Evolutionary conservation across 2,797 vertebrate species (phyloP).

Genomic region (Xerus rutilus): DNA sequence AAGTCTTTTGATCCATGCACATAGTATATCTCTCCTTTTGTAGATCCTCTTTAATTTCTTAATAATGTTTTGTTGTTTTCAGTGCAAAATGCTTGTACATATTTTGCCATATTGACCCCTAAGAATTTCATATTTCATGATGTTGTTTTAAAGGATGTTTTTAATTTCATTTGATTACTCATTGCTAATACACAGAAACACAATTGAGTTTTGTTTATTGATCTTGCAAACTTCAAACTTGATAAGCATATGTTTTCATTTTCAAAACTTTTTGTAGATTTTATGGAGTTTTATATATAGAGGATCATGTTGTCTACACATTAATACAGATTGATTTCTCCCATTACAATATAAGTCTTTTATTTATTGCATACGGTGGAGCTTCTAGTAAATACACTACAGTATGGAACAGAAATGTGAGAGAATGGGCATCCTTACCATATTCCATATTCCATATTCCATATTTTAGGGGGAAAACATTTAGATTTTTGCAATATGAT

Average conservation of each 20-base stretch:
- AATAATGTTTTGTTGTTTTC: neutral
- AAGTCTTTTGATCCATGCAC: neutral
- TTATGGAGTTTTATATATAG: neutral
- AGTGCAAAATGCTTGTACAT: neutral
- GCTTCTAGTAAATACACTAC: neutral
- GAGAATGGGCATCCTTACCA: neutral
- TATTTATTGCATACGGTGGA: neutral
- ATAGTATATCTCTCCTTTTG: neutral
- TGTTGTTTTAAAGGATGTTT: neutral
- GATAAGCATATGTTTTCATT: neutral
- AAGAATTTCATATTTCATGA: neutral
- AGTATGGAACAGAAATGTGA: neutral
- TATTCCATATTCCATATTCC: neutral
- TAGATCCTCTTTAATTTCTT: neutral
- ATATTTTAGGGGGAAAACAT: neutral
- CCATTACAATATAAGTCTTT: neutral
- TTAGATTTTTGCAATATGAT: neutral
- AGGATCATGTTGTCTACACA: neutral
- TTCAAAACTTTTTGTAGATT: neutral
- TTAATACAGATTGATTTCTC: neutral
- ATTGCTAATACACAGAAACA: neutral
- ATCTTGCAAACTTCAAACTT: neutral
- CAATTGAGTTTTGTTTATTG: neutral
- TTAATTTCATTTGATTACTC: conserved; percentile 2
- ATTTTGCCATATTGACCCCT: neutral